These are phyloP conservation scores for Oncopodura yosiiana DNA, from an alignment of 1,140 invertebrate species.

Conservation along the genomic window DNA sequence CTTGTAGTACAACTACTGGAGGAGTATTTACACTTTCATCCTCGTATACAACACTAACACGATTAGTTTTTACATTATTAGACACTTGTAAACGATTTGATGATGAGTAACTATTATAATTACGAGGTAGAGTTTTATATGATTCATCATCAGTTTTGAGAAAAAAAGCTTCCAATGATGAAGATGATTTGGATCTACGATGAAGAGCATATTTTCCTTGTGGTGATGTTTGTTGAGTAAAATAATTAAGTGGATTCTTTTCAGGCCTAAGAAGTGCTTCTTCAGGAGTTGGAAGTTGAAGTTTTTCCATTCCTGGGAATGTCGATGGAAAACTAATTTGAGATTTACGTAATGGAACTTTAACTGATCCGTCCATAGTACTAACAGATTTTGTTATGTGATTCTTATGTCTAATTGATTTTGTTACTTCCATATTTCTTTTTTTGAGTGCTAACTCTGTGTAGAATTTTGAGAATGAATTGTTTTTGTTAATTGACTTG, in stretches of 20 bases:
- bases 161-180: too few relatives aligned
- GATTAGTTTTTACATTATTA: too few relatives aligned
- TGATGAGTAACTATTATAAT: too few relatives aligned
- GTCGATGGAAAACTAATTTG: constrained; percentile 28
- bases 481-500: constrained; percentile 23
- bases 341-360: constrained; percentile 19
- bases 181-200: too few relatives aligned
- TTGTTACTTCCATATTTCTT: constrained; percentile 2
- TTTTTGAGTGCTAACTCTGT: constrained; percentile 20
- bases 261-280: constrained; percentile 8
- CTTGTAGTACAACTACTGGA: too few relatives aligned
- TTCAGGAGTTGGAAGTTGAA: background rate
- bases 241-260: constrained; percentile 26
- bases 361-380: background rate
- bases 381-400: background rate
- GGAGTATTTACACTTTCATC: too few relatives aligned
- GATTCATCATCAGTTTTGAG: too few relatives aligned
- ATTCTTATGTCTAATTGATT: background rate
- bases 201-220: background rate
- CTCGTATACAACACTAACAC: too few relatives aligned
- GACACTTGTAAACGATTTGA: too few relatives aligned
- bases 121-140: too few relatives aligned
- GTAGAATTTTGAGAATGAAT: constrained; percentile 25
- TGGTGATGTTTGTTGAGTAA: background rate
- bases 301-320: background rate